Evolutionary conservation across 1,140 invertebrate genomes (phyloP).

Genomic region (Brevipalpus yothersi): DNA sequence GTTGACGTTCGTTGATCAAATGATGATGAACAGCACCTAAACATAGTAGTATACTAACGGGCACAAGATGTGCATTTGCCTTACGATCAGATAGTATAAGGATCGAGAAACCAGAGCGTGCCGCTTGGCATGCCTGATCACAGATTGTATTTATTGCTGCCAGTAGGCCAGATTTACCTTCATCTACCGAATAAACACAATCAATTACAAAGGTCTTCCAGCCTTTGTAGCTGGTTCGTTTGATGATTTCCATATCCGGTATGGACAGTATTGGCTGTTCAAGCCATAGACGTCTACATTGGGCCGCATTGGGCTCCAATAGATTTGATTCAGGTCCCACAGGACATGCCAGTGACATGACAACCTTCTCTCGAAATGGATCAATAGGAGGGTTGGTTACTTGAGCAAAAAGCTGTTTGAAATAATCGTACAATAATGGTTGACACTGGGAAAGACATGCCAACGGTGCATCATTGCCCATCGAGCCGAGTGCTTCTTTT

Average conservation of each 20-base stretch:
- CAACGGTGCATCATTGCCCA: conserved; percentile 95
- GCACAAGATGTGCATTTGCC: conserved; percentile 32
- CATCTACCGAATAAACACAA: conserved; percentile 47
- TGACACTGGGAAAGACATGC: conserved; percentile 86
- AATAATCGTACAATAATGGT: conserved; percentile 85
- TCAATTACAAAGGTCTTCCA: conserved; percentile 81
- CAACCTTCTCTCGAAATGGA: conserved; percentile 93
- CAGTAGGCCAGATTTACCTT: conserved; percentile 43
- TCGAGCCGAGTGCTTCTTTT: conserved; percentile 93
- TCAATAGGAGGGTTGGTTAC: conserved; percentile 99
- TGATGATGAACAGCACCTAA: conserved; percentile 84
- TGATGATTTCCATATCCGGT: conserved; percentile 62
- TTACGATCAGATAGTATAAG: conserved; percentile 65
- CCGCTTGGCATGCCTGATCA: conserved; percentile 52
- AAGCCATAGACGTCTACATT: conserved; percentile 78
- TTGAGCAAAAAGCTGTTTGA: conserved; percentile 98
- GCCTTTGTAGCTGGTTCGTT: conserved; percentile 52
- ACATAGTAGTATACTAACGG: conserved; percentile 45
- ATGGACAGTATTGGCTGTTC: conserved; percentile 82
- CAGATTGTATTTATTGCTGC: conserved; percentile 54
- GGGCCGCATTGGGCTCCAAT: conserved; percentile 57
- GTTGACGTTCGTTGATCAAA: conserved; percentile 72
- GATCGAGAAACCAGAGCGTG: conserved; percentile 50
- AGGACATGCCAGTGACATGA: conserved; percentile 67
- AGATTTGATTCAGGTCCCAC: conserved; percentile 73